phyloP scores from a whole-genome alignment of 2,888 invertebrate genomes.

The Diarsia rubi region DNA sequence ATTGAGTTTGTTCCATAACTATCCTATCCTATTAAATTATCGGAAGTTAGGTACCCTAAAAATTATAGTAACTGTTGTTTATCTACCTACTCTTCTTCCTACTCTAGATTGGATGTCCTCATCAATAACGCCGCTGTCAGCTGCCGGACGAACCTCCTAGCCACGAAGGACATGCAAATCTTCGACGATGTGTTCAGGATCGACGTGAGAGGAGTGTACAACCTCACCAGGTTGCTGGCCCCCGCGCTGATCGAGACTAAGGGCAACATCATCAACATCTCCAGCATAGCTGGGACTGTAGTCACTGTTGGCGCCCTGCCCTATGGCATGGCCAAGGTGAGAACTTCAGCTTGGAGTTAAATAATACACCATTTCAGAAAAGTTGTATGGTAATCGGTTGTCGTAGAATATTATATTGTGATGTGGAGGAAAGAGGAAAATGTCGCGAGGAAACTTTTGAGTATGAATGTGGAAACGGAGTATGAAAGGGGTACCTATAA shows the following conservation, averaged over 20 bases:
- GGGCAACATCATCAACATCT: conserved; percentile 94
- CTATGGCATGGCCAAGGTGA: conserved; percentile 96
- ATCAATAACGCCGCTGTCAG: conserved; percentile 91
- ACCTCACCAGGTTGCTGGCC: conserved; percentile 92
- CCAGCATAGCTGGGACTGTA: conserved; percentile 92
- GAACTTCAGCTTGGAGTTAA: not conserved
- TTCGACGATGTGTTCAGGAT: conserved; percentile 89
- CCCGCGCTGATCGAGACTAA: conserved; percentile 92
- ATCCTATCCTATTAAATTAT: too few species aligned
- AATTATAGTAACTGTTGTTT: too few species aligned
- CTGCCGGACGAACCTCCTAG: conserved; percentile 74
- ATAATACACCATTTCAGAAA: not conserved
- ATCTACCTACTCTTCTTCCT: not conserved
- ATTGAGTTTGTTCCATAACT: not conserved
- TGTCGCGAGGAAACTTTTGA: too few species aligned
- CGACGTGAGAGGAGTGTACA: conserved; percentile 92
- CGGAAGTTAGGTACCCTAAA: too few species aligned
- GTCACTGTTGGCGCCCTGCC: conserved; percentile 95
- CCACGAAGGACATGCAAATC: conserved; percentile 66
- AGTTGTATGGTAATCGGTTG: too few species aligned
- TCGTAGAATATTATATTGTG: too few species aligned
- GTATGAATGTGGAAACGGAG: too few species aligned
- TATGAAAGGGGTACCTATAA: too few species aligned
- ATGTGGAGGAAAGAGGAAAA: too few species aligned
- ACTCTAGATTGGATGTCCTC: conserved; percentile 59